A percentile compares a stretch with the other conserved stretches of the same genome.
Evolutionary conservation across 1,140 invertebrate species (phyloP).

Genomic region (Cydia fagiglandana): DNA sequence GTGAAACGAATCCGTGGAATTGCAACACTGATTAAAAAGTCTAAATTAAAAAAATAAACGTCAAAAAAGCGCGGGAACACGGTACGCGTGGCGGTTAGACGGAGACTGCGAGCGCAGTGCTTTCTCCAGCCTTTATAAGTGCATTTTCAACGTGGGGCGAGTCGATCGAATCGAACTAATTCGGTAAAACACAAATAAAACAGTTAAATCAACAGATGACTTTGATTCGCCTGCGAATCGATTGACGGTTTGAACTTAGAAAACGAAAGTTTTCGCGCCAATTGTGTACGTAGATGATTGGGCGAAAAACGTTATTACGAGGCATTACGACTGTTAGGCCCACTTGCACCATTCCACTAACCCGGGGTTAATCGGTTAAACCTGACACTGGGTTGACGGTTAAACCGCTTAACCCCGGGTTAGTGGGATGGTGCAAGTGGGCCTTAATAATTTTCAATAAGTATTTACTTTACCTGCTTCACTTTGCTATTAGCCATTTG

Average conservation of each 20-base stretch:
- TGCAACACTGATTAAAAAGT: conserved; percentile 49
- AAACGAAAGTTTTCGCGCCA: conserved; percentile 24
- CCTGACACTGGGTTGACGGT: too few relatives aligned
- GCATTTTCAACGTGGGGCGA: conserved; percentile 53
- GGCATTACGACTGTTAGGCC: neutral
- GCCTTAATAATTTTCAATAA: too few relatives aligned
- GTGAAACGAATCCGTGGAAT: conserved; percentile 48
- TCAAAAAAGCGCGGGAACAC: conserved; percentile 52
- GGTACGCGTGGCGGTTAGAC: conserved; percentile 44
- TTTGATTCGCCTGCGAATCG: conserved; percentile 9
- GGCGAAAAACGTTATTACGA: conserved; percentile 16
- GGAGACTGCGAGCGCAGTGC: conserved; percentile 64
- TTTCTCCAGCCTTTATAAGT: conserved; percentile 76
- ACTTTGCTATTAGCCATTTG: too few relatives aligned
- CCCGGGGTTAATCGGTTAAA: too few relatives aligned
- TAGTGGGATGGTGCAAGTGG: too few relatives aligned
- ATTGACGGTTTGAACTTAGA: conserved; percentile 29
- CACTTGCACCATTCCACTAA: too few relatives aligned
- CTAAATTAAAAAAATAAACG: conserved; percentile 42
- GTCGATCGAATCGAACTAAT: conserved; percentile 66
- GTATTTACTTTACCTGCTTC: too few relatives aligned
- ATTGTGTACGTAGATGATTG: neutral
- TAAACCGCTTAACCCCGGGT: too few relatives aligned
- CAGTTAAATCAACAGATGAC: conserved; percentile 24
- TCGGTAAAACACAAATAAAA: conserved; percentile 57